Conservation (phyloP, 35 echinoderm and acorn worm genomes). For the Heliocidaris tuberculata region DNA sequence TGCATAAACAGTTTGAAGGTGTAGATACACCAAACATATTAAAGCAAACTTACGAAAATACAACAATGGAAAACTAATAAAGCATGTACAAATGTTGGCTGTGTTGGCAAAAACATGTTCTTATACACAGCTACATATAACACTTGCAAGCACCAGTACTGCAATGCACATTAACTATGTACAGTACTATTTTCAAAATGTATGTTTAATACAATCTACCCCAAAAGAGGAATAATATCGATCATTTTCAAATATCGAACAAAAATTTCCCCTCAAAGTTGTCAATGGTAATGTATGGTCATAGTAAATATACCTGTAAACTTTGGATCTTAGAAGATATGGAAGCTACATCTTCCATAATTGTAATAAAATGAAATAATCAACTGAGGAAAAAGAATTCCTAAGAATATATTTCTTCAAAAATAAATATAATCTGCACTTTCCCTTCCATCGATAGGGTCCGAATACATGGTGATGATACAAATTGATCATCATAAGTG, state of each 20-base stretch:
- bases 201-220: neutral
- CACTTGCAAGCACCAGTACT: no score
- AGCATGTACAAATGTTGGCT: no score
- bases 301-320: neutral
- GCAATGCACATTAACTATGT: no score
- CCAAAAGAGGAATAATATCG: neutral
- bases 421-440: no score
- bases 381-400: no score
- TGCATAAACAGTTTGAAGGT: neutral
- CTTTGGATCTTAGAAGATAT: neutral
- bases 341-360: no score
- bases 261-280: neutral
- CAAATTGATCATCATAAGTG: neutral
- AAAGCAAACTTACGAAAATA: neutral
- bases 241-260: constrained; percentile 20
- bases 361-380: no score
- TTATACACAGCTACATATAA: no score
- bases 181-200: neutral
- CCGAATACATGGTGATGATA: no score
- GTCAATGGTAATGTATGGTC: neutral
- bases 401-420: no score
- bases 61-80: neutral
- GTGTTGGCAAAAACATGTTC: no score
- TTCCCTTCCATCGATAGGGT: no score
- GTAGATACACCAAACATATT: neutral